Conservation (phyloP, 2,113 vertebrate genomes). For the Cynopterus brachyotis region DNA sequence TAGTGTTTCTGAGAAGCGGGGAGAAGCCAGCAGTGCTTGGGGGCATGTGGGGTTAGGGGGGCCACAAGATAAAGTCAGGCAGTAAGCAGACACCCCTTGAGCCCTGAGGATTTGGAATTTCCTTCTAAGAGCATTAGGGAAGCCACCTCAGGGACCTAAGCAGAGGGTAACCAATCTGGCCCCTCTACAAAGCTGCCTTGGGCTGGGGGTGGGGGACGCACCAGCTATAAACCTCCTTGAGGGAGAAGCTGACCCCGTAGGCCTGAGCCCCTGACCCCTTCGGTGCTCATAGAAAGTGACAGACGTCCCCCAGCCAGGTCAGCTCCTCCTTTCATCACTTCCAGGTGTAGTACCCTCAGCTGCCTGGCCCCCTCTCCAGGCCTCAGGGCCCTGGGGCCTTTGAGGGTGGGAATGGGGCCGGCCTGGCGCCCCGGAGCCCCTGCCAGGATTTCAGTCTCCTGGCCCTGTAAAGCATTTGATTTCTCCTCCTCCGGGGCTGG, state of each 20-base stretch:
- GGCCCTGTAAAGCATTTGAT: neutral
- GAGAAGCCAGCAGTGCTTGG: neutral
- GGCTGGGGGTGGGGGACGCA: accelerated
- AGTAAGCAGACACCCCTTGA: neutral
- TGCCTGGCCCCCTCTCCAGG: neutral
- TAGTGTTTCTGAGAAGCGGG: accelerated
- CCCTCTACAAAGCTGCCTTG: neutral
- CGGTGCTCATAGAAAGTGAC: neutral
- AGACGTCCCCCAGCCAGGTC: neutral
- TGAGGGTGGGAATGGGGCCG: neutral
- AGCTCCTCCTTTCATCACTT: neutral
- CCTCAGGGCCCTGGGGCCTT: neutral
- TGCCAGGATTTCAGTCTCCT: neutral
- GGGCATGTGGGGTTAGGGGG: accelerated
- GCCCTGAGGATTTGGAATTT: neutral
- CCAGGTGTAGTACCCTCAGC: neutral
- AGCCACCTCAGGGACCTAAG: too few relatives aligned
- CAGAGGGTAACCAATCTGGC: neutral
- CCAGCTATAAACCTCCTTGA: neutral
- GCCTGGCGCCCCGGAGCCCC: neutral
- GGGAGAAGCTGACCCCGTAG: neutral
- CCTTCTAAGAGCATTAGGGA: neutral
- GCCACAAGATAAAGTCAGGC: neutral
- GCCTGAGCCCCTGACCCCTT: neutral
- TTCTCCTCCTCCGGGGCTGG: conserved; percentile 26